phyloP scores from a whole-genome alignment of 1,140 invertebrate species.

The Olivierus martensii region DNA sequence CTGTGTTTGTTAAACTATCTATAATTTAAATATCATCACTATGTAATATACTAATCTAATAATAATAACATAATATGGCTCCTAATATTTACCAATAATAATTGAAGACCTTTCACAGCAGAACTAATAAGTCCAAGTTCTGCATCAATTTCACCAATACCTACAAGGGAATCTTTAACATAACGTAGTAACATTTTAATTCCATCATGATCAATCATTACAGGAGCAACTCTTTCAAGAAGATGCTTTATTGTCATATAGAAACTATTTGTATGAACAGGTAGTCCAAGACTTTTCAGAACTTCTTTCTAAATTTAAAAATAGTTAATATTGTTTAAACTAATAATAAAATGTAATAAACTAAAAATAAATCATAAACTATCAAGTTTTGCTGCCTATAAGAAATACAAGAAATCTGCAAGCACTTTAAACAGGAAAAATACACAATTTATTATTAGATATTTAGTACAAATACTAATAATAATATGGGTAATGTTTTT shows the following conservation, averaged over 20 bases:
- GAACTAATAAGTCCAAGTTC: conserved; percentile 20
- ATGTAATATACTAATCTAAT: no score
- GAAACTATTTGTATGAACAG: conserved; percentile 88
- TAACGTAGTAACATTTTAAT: conserved; percentile 30
- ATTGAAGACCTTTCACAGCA: conserved; percentile 19
- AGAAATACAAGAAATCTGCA: no score
- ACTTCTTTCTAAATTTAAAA: conserved; percentile 41
- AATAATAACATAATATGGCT: conserved; percentile 9
- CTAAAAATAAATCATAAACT: no score
- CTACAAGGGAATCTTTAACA: conserved; percentile 28
- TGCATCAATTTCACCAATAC: conserved; percentile 20
- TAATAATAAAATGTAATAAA: no score
- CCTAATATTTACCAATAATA: conserved; percentile 38
- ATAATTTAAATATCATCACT: no score
- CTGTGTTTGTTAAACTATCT: no score
- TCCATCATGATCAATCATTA: conserved; percentile 70
- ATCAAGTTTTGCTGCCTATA: no score
- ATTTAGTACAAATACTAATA: no score
- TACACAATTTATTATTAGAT: no score
- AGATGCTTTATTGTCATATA: conserved; percentile 94
- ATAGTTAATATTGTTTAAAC: no score
- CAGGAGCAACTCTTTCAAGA: conserved; percentile 81
- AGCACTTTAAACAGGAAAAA: no score
- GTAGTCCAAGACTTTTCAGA: conserved; percentile 83
- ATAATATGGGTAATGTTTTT: no score